These are phyloP conservation scores for Exephanes ischioxanthus DNA, from an alignment of 2,888 invertebrate species.

Conservation along the genomic window DNA sequence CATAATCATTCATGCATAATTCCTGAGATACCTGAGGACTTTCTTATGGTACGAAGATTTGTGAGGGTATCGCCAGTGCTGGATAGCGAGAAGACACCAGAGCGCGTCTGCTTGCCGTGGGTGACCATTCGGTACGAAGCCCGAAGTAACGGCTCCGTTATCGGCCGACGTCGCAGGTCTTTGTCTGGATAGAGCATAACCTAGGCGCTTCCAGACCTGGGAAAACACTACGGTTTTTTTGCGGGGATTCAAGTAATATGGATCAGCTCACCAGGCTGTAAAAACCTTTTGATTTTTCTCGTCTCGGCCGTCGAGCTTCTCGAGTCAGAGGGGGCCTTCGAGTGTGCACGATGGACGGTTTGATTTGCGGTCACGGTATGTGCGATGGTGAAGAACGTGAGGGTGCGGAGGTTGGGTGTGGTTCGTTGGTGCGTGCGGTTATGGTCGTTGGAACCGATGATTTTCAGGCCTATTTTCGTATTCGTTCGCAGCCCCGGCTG, in stretches of 20 bases:
- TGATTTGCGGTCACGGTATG: conserved; percentile 69
- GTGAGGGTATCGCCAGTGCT: conserved; percentile 17
- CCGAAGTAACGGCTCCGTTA: conserved; percentile 44
- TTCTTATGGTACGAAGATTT: conserved; percentile 47
- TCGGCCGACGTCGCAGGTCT: conserved; percentile 30
- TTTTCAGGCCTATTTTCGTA: conserved; percentile 19
- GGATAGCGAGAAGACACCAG: conserved; percentile 36
- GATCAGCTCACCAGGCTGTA: conserved; percentile 74
- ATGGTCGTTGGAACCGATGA: conserved; percentile 49
- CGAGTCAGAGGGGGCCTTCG: conserved; percentile 55
- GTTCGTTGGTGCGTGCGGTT: conserved; percentile 66
- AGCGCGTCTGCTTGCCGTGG: conserved; percentile 35
- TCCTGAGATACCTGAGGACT: conserved; percentile 62
- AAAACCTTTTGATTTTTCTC: conserved; percentile 57
- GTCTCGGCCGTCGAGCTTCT: conserved; percentile 65
- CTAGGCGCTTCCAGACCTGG: conserved; percentile 68
- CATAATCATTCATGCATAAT: conserved; percentile 58
- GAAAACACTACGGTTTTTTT: conserved; percentile 69
- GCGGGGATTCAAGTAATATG: conserved; percentile 68
- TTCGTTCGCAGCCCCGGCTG: conserved; percentile 59
- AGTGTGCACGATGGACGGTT: conserved; percentile 62
- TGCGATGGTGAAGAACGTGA: conserved; percentile 68
- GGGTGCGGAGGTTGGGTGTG: conserved; percentile 72
- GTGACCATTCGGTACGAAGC: conserved; percentile 45
- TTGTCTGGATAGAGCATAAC: conserved; percentile 4